Evolutionary conservation across 2,888 invertebrate species (phyloP).

Genomic region (Drosophila stalkeri): DNA sequence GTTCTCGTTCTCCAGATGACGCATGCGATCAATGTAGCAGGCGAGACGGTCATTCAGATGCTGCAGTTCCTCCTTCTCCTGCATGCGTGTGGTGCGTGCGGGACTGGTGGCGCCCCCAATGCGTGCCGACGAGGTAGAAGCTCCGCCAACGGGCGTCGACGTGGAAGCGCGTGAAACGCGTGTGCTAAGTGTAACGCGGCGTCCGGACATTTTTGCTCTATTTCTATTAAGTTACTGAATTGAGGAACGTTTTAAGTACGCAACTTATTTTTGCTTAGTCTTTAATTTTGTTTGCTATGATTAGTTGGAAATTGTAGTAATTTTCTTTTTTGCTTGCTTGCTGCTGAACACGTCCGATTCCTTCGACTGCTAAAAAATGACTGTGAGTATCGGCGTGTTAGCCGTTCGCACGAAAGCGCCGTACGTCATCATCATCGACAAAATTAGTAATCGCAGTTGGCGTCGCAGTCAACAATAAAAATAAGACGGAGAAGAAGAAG

Average conservation of each 20-base stretch:
- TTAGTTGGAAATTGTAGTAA: background rate
- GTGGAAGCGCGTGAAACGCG: constrained; percentile 82
- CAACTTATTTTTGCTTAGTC: constrained; percentile 7
- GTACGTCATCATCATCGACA: constrained; percentile 77
- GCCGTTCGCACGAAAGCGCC: constrained; percentile 71
- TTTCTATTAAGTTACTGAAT: constrained; percentile 18
- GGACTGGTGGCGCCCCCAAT: constrained; percentile 88
- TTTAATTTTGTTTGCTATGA: constrained; percentile 21
- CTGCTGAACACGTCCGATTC: constrained; percentile 65
- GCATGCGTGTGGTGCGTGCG: constrained; percentile 93
- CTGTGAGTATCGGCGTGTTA: constrained; percentile 68
- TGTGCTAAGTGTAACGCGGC: constrained; percentile 81
- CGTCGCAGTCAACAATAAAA: constrained; percentile 25
- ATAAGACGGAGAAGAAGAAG: background rate
- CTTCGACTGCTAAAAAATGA: constrained; percentile 75
- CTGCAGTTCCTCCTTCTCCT: constrained; percentile 97
- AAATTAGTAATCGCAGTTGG: constrained; percentile 66
- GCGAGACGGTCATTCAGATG: constrained; percentile 98
- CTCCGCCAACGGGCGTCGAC: constrained; percentile 79
- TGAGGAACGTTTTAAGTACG: constrained; percentile 55
- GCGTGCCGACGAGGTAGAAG: constrained; percentile 58
- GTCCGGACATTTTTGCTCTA: constrained; percentile 75
- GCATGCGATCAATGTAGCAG: constrained; percentile 97
- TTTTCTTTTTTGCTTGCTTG: constrained; percentile 6
- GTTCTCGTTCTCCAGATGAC: constrained; percentile 97